These are phyloP conservation scores for Mormyrops boulengeri DNA, from an alignment of 2,797 vertebrate genomes.

Conservation along the genomic window DNA sequence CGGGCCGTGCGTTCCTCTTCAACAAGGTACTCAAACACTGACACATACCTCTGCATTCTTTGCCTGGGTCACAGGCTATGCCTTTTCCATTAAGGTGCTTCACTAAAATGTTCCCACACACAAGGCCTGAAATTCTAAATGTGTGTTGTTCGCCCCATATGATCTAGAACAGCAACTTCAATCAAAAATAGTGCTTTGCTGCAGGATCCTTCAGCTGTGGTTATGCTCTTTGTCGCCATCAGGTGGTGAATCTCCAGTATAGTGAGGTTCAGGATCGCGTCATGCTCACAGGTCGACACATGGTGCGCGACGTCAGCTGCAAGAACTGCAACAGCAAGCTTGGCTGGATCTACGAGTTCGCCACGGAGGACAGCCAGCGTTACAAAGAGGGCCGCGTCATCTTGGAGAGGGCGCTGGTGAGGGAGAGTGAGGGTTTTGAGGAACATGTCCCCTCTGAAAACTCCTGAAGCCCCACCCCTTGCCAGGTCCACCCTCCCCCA, in stretches of 20 bases:
- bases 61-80: not conserved
- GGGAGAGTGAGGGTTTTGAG: slow-evolving; percentile 96
- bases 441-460: slow-evolving; percentile 95
- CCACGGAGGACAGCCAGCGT: slow-evolving; percentile 95
- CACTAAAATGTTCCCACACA: not conserved
- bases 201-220: not conserved
- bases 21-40: slow-evolving; percentile 73
- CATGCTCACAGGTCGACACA: slow-evolving; percentile 96
- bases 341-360: slow-evolving; percentile 98
- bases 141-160: not conserved
- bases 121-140: not conserved
- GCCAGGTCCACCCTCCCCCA: not conserved
- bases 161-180: not conserved
- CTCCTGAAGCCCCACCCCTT: slow-evolving; percentile 64
- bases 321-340: slow-evolving; percentile 99
- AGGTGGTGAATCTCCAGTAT: slow-evolving; percentile 97
- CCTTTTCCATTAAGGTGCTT: not conserved
- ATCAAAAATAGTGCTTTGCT: not conserved
- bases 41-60: not conserved
- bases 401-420: slow-evolving; percentile 88
- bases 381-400: slow-evolving; percentile 97
- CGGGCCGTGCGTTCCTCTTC: slow-evolving; percentile 93
- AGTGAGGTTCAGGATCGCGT: slow-evolving; percentile 96
- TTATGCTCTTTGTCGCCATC: slow-evolving; percentile 15
- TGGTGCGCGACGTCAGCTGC: slow-evolving; percentile 97